Conservation (phyloP, 2,888 invertebrate species). For the Drosophila algonquin region DNA sequence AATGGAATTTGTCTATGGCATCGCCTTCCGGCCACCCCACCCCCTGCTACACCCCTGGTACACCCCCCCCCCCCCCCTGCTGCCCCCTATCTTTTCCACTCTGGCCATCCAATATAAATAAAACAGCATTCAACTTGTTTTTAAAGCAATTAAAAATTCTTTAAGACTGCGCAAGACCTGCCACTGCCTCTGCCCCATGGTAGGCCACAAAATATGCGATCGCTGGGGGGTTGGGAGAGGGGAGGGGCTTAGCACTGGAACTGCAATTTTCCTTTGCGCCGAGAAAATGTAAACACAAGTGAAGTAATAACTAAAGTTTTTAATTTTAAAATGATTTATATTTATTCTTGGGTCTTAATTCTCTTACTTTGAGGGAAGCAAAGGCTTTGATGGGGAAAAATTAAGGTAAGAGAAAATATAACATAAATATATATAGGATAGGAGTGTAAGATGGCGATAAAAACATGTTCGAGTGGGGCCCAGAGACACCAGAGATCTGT, state of each 20-base stretch:
- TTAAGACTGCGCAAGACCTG: constrained; percentile 57
- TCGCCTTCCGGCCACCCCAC: constrained; percentile 50
- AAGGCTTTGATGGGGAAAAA: neutral
- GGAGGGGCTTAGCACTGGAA: neutral
- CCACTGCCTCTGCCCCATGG: constrained; percentile 23
- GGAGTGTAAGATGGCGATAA: too few relatives aligned
- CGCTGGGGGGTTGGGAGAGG: neutral
- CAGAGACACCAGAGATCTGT: too few relatives aligned
- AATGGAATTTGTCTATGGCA: constrained; percentile 79
- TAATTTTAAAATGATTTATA: constrained; percentile 62
- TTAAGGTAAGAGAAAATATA: neutral
- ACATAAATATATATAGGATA: too few relatives aligned
- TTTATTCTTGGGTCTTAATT: constrained; percentile 4
- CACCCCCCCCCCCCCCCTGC: too few relatives aligned
- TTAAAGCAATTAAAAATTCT: constrained; percentile 79
- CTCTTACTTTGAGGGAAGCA: constrained; percentile 4
- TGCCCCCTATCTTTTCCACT: neutral
- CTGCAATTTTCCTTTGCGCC: constrained; percentile 24
- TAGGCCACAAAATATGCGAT: constrained; percentile 38
- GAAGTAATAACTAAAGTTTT: constrained; percentile 59
- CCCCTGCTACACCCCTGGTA: too few relatives aligned
- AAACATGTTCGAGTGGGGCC: too few relatives aligned
- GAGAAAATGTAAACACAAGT: constrained; percentile 57
- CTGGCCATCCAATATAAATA: constrained; percentile 71
- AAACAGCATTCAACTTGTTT: constrained; percentile 80